Evolutionary conservation across 1,140 invertebrate species (phyloP), one percentile per base, ranked within the genome.

Genomic region (Lasaia peninsularis): DNA sequence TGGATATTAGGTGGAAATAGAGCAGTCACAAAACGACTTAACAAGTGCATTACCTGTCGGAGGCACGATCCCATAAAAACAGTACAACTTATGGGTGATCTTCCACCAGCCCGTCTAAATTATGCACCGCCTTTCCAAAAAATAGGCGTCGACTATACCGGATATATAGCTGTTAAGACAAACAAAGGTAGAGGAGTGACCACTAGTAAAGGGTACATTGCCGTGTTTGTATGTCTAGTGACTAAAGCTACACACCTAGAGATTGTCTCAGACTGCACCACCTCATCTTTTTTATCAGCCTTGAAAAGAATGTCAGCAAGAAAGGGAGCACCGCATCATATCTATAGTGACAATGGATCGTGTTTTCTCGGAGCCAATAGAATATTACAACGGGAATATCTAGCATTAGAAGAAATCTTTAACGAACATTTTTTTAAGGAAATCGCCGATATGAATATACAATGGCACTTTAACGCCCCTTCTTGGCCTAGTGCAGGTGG

Each of bases 241-340:
- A 80, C 75, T 1, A 74, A 87, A 56, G 88, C 86, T 0, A 69
- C 91, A 2, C 89, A 91, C 59, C 21, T 91, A 4, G 88, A 91
- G 56, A 24, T 85, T 0, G 79, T 76, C 0, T 71, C 73, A 10
- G 75, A 69, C 16, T 40, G 90, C 7, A 60, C 65, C 18, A 85
- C 80, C 8, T 67, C 81, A 14, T 65, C 69, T 10, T 88, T 87
- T 62, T 37, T 90, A 9, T 67, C 73, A 34, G 69, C 77, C n/a
- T 50, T 90, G 0, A 61, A 71, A 18, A 35, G 87, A 21, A 89
- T 91, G 67, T 72, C 90, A n/a, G 67, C 78, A 11, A 58, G 80
- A 24, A 60, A 84, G 37, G 80, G 80, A 35, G 52, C 67, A 32
- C 65, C 74, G 2, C 34, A 28, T 7, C 33, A 73, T 37, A 63